These are phyloP conservation scores for Neopelma chrysocephalum DNA, from an alignment of 2,797 vertebrate species.

Conservation along the genomic window DNA sequence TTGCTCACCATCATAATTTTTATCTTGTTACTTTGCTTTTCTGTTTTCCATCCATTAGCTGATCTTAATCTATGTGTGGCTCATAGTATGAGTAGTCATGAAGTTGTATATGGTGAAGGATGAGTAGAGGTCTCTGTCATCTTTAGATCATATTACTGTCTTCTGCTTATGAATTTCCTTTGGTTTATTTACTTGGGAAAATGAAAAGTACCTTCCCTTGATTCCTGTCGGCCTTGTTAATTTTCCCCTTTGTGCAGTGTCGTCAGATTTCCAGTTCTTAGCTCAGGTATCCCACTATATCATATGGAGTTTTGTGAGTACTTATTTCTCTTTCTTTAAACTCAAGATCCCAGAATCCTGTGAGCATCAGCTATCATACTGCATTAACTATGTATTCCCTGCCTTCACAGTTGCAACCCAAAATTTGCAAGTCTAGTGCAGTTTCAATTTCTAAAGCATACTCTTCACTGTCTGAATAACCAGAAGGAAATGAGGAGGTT, in stretches of 20 bases:
- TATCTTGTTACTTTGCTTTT: not conserved
- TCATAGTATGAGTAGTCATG: not conserved
- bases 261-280: not conserved
- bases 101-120: not conserved
- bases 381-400: not conserved
- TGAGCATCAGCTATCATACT: rapidly evolving
- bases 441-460: not conserved
- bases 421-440: not conserved
- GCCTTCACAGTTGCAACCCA: not conserved
- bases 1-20: not conserved
- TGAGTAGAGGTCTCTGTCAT: not conserved
- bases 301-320: not conserved
- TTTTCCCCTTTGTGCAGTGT: not conserved
- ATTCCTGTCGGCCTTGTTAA: not conserved
- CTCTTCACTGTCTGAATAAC: not conserved
- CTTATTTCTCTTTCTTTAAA: not conserved
- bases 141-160: not conserved
- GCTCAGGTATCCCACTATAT: not conserved
- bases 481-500: not conserved
- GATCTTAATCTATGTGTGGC: not conserved
- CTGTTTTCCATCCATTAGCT: not conserved
- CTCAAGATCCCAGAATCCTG: not conserved
- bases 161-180: not conserved
- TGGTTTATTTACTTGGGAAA: not conserved
- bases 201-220: not conserved